A percentile compares a stretch with the other conserved stretches of the same genome.
These are phyloP conservation scores for Epinephelus malabaricus DNA, from an alignment of 2,797 vertebrate genomes.

Conservation along the genomic window DNA sequence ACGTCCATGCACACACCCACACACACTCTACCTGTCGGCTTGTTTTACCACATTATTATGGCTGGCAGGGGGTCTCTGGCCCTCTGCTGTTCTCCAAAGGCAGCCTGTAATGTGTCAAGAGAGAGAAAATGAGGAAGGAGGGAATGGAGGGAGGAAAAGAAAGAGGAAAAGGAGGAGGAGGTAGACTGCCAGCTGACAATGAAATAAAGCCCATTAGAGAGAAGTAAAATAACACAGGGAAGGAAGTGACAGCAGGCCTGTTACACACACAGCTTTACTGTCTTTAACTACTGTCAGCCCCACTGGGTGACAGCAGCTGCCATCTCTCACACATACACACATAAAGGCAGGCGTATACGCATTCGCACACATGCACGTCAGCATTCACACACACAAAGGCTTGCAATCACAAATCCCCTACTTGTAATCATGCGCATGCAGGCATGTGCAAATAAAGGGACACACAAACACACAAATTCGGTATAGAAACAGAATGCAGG, in stretches of 20 bases:
- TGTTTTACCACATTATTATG: conserved; percentile 85
- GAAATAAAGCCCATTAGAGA: conserved; percentile 90
- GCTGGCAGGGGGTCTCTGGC: conserved; percentile 81
- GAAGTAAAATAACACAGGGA: conserved; percentile 83
- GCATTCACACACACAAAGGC: conserved; percentile 39
- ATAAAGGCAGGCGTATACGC: conserved; percentile 37
- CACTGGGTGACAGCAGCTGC: conserved; percentile 81
- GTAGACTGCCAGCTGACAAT: conserved; percentile 86
- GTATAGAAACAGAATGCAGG: conserved; percentile 6
- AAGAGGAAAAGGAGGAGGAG: conserved; percentile 72
- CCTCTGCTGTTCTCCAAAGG: conserved; percentile 83
- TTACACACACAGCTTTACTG: conserved; percentile 81
- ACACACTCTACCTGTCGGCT: conserved; percentile 79
- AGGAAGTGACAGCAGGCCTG: conserved; percentile 85
- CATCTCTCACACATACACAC: conserved; percentile 58
- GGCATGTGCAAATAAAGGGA: conserved; percentile 48
- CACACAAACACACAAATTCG: conserved; percentile 35
- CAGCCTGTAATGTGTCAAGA: conserved; percentile 83
- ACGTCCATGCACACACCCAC: conserved; percentile 44
- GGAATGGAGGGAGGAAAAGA: conserved; percentile 68
- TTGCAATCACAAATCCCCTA: conserved; percentile 43
- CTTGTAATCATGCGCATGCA: conserved; percentile 65
- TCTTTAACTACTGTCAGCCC: conserved; percentile 84
- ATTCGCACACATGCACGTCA: conserved; percentile 39
- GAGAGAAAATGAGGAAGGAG: conserved; percentile 76